Evolutionary conservation across 2,888 invertebrate genomes (phyloP), one percentile per base, ranked within the genome.

Genomic region (Heliconius charithonia): DNA sequence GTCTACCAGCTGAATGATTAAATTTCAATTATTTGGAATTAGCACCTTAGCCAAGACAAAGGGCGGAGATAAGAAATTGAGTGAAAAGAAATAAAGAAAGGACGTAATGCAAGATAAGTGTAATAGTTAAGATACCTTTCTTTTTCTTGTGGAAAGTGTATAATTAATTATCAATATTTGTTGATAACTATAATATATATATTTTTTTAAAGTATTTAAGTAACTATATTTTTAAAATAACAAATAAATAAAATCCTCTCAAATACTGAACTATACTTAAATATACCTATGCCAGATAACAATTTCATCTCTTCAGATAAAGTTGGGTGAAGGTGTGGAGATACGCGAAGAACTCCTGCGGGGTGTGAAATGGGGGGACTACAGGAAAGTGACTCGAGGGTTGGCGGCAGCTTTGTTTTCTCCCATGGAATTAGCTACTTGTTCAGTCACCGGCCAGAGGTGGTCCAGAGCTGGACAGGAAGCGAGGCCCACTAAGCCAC

Each of bases 291-390:
- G n/a, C 9, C n/a, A 66, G n/a, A 56, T 51, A 66, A 66, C 22
- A 41, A 62, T 41, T 62, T 78, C 69, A 70, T 67, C 76, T 83
- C 82, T 85, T 19, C 92, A 97, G 97, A 96, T 97, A 87, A 96
- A 96, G 89, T 93, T 97, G 85, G 97, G 97, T 71, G 97, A 97
- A 86, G 97, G 97, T 80, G 96, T 97, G 82, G 96, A 97, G 90
- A 96, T 97, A 78, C 96, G 96, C 88, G 97, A 97, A 87, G 97
- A 97, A 87, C 95, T 97, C 87, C 91, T 97, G 80, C 95, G 96
- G 78, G 96, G 96, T 76, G 96, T 97, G 45, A 97, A 97, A 89
- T 97, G 97, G 97, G 97, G 96, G 81, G 97, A 97, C 91, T 97
- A 97, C 86, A 92, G 97, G 82, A 97, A 97, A 90, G 94, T 97